phyloP scores from a whole-genome alignment of 2,113 vertebrate species.

The Speoplatyrhinus poulsoni region DNA sequence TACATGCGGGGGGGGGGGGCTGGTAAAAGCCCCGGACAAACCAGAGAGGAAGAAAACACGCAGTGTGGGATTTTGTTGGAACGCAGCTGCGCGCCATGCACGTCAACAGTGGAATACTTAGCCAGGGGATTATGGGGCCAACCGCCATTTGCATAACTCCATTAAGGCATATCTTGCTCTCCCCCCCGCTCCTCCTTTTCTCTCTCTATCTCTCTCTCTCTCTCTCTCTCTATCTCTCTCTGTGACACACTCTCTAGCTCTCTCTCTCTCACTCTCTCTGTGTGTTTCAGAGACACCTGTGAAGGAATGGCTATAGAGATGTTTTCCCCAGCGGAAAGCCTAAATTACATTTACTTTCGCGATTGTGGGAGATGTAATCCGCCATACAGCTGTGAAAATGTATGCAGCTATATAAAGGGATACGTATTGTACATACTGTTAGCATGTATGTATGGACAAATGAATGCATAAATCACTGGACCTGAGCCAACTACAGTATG shows the following conservation, averaged over 20 bases:
- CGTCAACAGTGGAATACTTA: slow-evolving; percentile 60
- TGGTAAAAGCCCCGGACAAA: background rate
- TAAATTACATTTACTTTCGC: no score
- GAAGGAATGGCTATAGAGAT: no score
- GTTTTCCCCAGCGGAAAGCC: no score
- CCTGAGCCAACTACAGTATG: no score
- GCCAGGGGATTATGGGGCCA: slow-evolving; percentile 60
- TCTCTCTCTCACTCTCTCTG: background rate
- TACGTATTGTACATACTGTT: no score
- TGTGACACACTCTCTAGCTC: background rate
- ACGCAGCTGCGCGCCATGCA: slow-evolving; percentile 57
- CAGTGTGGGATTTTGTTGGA: slow-evolving; percentile 32
- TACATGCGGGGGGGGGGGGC: slow-evolving; percentile 17
- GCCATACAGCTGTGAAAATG: no score
- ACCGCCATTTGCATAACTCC: slow-evolving; percentile 71
- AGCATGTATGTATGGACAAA: no score
- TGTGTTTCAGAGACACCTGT: no score
- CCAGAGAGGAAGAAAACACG: slow-evolving; percentile 21
- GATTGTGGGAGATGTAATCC: no score
- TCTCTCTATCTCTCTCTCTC: background rate
- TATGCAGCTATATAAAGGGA: no score
- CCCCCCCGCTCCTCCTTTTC: slow-evolving; percentile 30
- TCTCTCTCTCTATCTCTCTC: background rate
- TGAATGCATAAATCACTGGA: no score
- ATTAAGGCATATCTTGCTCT: slow-evolving; percentile 69